Evolutionary conservation across 2,888 invertebrate species (phyloP).

Genomic region (Leucozona laternaria): DNA sequence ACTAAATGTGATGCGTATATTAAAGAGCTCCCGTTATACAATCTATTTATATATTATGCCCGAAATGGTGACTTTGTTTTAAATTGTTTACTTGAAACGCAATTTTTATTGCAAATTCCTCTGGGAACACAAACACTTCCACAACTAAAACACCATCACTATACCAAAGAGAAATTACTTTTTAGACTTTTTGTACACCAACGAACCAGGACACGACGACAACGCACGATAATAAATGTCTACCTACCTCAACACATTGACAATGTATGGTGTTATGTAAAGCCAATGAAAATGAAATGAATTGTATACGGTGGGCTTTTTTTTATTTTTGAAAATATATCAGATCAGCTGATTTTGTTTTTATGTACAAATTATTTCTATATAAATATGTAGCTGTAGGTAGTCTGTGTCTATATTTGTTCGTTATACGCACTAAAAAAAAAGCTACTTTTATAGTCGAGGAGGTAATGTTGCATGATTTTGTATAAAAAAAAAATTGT

Average conservation of each 20-base stretch:
- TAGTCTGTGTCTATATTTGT: background rate
- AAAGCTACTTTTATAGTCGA: background rate
- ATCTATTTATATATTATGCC: background rate
- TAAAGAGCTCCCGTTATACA: constrained; percentile 3
- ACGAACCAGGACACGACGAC: background rate
- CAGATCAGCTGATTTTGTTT: constrained; percentile 80
- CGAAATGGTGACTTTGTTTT: background rate
- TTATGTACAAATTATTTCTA: constrained; percentile 77
- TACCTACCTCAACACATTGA: constrained; percentile 44
- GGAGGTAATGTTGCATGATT: background rate
- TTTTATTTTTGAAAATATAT: constrained; percentile 28
- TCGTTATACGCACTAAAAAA: constrained; percentile 1
- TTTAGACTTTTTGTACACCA: background rate
- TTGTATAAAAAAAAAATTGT: too few species aligned
- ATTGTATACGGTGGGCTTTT: constrained; percentile 9
- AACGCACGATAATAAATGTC: background rate
- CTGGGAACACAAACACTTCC: background rate
- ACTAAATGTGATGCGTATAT: background rate
- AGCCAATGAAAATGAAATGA: constrained; percentile 40
- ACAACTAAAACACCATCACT: background rate
- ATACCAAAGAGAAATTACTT: background rate
- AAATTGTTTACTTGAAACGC: constrained; percentile 32
- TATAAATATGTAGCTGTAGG: too few species aligned
- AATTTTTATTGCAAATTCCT: constrained; percentile 28
- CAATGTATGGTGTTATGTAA: constrained; percentile 45